phyloP scores from a whole-genome alignment of 2,888 invertebrate species.

The Leptopilina myrica region DNA sequence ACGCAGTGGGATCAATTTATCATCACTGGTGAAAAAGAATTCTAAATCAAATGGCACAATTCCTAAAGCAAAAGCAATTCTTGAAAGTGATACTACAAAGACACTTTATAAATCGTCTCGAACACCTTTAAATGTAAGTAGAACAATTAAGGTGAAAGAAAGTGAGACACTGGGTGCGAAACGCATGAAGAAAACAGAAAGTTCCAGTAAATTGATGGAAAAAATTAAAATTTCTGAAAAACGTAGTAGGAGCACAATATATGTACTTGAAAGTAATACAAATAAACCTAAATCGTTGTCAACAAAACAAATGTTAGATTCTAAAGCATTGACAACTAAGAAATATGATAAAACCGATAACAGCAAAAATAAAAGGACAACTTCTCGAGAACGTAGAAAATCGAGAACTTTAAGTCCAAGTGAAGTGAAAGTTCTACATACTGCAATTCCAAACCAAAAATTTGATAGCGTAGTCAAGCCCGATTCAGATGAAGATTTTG shows the following conservation, averaged over 20 bases:
- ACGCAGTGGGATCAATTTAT: slow-evolving; percentile 13
- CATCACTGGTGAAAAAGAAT: slow-evolving; percentile 35
- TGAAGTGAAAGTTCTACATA: slow-evolving; percentile 68
- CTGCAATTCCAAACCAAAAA: slow-evolving; percentile 15
- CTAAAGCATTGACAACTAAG: slow-evolving; percentile 43
- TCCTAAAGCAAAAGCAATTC: slow-evolving; percentile 38
- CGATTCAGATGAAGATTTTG: slow-evolving; percentile 62
- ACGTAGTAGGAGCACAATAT: slow-evolving; percentile 67
- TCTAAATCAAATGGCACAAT: slow-evolving; percentile 35
- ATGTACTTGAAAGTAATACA: slow-evolving; percentile 61
- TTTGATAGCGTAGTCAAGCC: slow-evolving; percentile 35
- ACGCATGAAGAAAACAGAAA: slow-evolving; percentile 1
- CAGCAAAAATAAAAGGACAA: slow-evolving; percentile 31
- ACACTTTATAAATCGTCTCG: neutral
- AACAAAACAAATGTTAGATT: slow-evolving; percentile 33
- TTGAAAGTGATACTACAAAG: slow-evolving; percentile 27
- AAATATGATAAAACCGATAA: slow-evolving; percentile 37
- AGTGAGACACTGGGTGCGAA: slow-evolving; percentile 39
- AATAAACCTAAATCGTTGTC: slow-evolving; percentile 50
- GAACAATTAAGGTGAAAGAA: slow-evolving; percentile 42
- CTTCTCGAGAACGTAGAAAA: slow-evolving; percentile 63
- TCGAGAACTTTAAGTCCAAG: slow-evolving; percentile 72
- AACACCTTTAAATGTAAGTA: slow-evolving; percentile 1
- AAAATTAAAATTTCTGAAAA: slow-evolving; percentile 62
- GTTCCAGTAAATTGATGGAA: slow-evolving; percentile 42